These are phyloP conservation scores for Chlorodrepanis virens DNA, from an alignment of 2,113 vertebrate genomes.

Conservation along the genomic window DNA sequence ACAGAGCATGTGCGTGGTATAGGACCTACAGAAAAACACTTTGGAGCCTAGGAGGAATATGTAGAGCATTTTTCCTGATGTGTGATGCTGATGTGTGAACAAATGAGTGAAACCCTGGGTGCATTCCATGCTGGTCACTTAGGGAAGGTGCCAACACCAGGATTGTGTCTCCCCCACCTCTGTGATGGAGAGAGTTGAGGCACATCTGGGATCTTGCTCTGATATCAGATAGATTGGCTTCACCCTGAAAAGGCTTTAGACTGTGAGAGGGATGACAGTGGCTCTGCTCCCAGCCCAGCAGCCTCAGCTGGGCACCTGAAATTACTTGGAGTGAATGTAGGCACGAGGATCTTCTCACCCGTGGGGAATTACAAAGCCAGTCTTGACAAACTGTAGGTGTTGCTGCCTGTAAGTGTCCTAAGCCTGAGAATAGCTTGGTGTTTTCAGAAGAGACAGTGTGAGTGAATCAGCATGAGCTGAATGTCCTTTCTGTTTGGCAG, in stretches of 20 bases:
- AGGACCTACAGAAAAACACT: background rate
- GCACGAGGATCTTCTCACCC: background rate
- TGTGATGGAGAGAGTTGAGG: background rate
- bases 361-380: background rate
- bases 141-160: background rate
- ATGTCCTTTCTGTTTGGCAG: slow-evolving; percentile 48
- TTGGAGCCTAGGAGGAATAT: background rate
- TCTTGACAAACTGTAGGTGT: background rate
- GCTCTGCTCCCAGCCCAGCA: background rate
- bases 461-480: background rate
- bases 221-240: background rate
- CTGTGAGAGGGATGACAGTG: background rate
- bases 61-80: background rate
- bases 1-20: background rate
- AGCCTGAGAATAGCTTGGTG: background rate
- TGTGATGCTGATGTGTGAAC: background rate
- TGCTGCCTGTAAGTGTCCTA: background rate
- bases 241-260: background rate
- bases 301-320: background rate
- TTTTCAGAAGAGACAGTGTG: background rate
- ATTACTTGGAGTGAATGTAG: background rate
- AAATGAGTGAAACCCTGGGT: background rate
- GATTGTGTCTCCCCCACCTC: background rate
- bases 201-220: background rate
- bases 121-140: background rate